Evolutionary conservation across 2,113 vertebrate genomes (phyloP).

Genomic region (Calyptommatus sinebrachiatus): DNA sequence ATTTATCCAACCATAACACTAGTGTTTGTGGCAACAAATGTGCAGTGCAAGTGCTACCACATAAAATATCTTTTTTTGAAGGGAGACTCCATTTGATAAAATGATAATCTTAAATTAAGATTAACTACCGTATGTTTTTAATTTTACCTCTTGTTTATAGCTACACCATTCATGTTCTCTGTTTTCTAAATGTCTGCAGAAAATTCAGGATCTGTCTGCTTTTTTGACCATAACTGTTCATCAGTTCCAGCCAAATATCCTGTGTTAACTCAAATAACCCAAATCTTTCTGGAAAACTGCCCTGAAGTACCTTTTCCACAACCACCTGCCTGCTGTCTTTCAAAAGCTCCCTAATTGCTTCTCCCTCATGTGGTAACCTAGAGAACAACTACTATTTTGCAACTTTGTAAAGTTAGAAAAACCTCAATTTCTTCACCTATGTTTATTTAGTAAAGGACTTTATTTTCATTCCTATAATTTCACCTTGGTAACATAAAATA

Average conservation of each 20-base stretch:
- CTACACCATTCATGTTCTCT: background rate
- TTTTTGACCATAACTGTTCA: conserved; percentile 43
- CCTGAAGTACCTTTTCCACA: conserved; percentile 48
- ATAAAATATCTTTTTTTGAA: background rate
- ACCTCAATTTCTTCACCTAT: conserved; percentile 46
- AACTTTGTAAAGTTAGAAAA: conserved; percentile 39
- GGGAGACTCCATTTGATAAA: background rate
- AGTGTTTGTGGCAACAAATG: no score
- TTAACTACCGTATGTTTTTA: background rate
- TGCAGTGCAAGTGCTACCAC: background rate
- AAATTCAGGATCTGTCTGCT: conserved; percentile 43
- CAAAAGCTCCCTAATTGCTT: conserved; percentile 52
- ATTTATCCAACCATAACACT: no score
- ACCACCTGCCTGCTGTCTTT: conserved; percentile 63
- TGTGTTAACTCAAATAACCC: conserved; percentile 46
- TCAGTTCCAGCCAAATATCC: conserved; percentile 23
- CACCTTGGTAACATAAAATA: conserved; percentile 55
- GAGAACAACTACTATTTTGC: conserved; percentile 16
- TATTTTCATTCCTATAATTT: conserved; percentile 53
- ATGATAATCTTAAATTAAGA: background rate
- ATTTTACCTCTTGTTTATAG: conserved; percentile 14
- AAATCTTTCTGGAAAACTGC: conserved; percentile 43
- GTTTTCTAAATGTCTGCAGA: conserved; percentile 15
- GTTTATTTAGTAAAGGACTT: conserved; percentile 60
- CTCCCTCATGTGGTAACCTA: conserved; percentile 58